A percentile compares a stretch with the other conserved stretches of the same genome.
phyloP scores from a whole-genome alignment of 2,888 invertebrate species.

The Plebejus melissa region DNA sequence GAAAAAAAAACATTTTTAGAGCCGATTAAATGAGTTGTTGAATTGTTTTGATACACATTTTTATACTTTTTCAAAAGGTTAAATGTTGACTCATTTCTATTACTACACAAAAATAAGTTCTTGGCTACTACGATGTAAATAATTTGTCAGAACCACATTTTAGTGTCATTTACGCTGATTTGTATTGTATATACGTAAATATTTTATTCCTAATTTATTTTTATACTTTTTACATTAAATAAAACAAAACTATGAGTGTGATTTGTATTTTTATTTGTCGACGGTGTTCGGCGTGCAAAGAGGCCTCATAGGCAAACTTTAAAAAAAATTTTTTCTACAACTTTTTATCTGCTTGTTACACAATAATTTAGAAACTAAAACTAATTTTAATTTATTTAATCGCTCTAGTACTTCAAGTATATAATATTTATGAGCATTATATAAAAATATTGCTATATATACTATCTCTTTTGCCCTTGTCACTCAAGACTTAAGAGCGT shows the following conservation, averaged over 20 bases:
- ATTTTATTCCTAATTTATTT: constrained; percentile 5
- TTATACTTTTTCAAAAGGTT: not conserved
- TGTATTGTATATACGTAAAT: not conserved
- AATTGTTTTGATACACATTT: not conserved
- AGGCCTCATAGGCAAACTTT: not conserved
- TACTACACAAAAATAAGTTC: not conserved
- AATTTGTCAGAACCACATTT: not conserved
- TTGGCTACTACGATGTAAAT: constrained; percentile 3
- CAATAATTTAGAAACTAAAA: too few relatives aligned
- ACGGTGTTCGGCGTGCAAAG: not conserved
- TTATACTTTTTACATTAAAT: constrained; percentile 11
- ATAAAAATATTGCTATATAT: too few relatives aligned
- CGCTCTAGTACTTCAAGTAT: too few relatives aligned
- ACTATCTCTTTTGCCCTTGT: too few relatives aligned
- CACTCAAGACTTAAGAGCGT: too few relatives aligned
- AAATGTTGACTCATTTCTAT: not conserved
- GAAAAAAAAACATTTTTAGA: not conserved
- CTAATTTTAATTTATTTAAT: too few relatives aligned
- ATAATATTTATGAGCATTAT: too few relatives aligned
- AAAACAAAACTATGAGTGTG: not conserved
- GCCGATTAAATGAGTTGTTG: not conserved
- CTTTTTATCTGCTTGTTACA: too few relatives aligned
- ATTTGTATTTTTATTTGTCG: not conserved
- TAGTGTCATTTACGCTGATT: not conserved
- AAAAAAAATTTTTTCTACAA: not conserved